Conservation (phyloP, 2,113 vertebrate genomes). For the Tamias sibiricus region DNA sequence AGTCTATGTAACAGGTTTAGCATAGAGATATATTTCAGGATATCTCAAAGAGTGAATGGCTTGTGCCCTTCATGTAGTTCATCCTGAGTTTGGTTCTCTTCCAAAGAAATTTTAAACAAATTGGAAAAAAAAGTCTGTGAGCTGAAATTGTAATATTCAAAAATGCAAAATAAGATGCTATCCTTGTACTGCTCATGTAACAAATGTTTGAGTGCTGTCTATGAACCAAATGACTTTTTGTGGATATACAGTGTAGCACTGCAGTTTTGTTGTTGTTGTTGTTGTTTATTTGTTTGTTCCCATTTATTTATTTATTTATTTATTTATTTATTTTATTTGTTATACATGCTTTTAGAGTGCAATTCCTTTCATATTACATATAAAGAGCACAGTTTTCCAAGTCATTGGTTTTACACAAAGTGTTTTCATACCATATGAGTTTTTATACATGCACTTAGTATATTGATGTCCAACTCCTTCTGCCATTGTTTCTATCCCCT, state of each 20-base stretch:
- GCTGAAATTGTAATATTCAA: neutral
- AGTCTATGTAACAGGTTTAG: neutral
- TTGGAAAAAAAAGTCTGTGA: neutral
- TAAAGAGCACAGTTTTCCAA: too few species aligned
- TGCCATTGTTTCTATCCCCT: too few species aligned
- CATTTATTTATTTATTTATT: too few species aligned
- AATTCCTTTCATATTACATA: too few species aligned
- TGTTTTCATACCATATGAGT: too few species aligned
- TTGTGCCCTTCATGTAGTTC: neutral
- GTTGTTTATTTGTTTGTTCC: too few species aligned
- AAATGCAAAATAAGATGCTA: neutral
- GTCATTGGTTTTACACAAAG: too few species aligned
- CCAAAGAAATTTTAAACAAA: conserved; percentile 23
- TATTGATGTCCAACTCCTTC: too few species aligned
- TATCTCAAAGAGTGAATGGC: neutral
- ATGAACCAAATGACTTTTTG: neutral
- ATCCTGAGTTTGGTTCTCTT: neutral
- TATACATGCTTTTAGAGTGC: too few species aligned
- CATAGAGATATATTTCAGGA: neutral
- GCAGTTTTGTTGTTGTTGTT: too few species aligned
- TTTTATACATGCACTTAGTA: too few species aligned
- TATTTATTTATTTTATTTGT: too few species aligned
- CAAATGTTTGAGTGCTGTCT: neutral
- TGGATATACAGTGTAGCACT: neutral
- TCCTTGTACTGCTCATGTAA: neutral